Conservation (phyloP, 2,113 vertebrate genomes). For the Bagarius yarrelli region DNA sequence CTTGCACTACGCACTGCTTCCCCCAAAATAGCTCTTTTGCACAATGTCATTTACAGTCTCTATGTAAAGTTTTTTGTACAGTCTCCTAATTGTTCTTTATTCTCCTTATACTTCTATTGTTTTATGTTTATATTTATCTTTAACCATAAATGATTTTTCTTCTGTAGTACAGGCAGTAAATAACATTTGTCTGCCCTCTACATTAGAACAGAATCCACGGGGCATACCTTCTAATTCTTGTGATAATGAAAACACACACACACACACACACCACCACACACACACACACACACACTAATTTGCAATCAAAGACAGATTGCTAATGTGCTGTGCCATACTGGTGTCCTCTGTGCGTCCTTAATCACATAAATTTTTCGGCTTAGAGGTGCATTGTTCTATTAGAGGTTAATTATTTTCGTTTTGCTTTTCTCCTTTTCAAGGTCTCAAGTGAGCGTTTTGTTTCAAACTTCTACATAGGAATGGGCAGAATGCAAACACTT, state of each 20-base stretch:
- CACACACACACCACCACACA: constrained; percentile 55
- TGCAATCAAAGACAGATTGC: constrained; percentile 65
- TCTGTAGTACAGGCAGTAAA: constrained; percentile 40
- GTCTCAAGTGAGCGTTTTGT: background rate
- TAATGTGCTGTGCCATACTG: constrained; percentile 61
- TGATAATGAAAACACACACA: constrained; percentile 67
- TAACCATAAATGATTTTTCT: no score
- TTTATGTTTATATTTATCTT: no score
- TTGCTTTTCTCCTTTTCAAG: background rate
- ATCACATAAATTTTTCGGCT: constrained; percentile 49
- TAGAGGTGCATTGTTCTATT: constrained; percentile 30
- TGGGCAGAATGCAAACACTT: background rate
- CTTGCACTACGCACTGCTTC: no score
- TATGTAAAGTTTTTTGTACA: no score
- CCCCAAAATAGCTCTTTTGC: no score
- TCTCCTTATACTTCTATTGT: no score
- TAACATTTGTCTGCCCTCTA: constrained; percentile 54
- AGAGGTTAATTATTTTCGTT: background rate
- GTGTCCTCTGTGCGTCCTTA: constrained; percentile 61
- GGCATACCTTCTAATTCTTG: constrained; percentile 58
- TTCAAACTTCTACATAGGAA: background rate
- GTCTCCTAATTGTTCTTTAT: no score
- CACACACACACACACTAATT: constrained; percentile 62
- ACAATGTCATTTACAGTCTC: no score
- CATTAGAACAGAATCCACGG: constrained; percentile 18